These are phyloP conservation scores for Rhadina sibilatrix DNA, from an alignment of 2,113 vertebrate species.

Conservation along the genomic window DNA sequence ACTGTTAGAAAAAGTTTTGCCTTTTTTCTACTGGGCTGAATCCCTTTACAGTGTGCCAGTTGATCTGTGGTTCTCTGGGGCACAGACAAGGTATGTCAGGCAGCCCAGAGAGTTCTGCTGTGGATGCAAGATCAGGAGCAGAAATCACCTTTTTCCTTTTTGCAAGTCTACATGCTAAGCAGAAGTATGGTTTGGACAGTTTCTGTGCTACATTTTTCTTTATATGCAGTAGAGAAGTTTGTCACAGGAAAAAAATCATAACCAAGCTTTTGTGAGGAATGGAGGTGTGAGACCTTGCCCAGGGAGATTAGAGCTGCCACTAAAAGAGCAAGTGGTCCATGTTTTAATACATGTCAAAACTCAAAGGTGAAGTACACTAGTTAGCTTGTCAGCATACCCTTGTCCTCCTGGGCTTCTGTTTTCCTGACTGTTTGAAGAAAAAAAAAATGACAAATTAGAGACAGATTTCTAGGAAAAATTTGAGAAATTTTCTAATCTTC, in stretches of 20 bases:
- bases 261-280: background rate
- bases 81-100: background rate
- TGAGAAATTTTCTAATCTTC: background rate
- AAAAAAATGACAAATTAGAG: background rate
- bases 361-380: background rate
- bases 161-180: background rate
- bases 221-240: background rate
- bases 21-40: background rate
- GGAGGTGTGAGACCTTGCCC: background rate
- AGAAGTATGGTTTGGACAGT: background rate
- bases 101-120: background rate
- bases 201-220: background rate
- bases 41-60: background rate
- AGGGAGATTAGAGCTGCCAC: background rate
- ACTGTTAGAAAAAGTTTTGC: background rate
- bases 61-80: background rate
- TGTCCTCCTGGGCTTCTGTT: background rate
- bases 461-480: background rate
- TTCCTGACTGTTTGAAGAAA: background rate
- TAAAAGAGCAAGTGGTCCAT: background rate
- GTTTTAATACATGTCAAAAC: background rate
- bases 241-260: background rate
- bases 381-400: background rate
- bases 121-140: background rate
- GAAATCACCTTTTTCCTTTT: background rate